These are phyloP conservation scores for Spea multiplicata DNA, from an alignment of 2,113 vertebrate species.

Conservation along the genomic window DNA sequence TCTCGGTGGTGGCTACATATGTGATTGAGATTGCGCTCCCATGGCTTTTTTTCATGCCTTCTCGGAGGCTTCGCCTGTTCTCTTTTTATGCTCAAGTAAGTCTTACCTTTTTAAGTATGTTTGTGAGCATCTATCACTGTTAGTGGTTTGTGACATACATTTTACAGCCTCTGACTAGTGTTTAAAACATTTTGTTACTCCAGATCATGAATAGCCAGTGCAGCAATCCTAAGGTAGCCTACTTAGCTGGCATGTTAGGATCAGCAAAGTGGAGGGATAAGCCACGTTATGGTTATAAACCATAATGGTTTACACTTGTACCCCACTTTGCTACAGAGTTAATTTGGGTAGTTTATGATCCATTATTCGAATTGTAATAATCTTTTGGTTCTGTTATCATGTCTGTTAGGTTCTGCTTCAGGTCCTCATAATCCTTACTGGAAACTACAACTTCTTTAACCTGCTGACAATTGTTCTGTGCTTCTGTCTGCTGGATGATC, in stretches of 20 bases:
- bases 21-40: conserved; percentile 80
- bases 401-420: conserved; percentile 78
- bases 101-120: neutral
- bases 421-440: conserved; percentile 80
- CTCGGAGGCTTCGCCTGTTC: conserved; percentile 74
- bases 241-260: too few relatives aligned
- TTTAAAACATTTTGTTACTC: too few relatives aligned
- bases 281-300: too few relatives aligned
- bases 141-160: too few relatives aligned
- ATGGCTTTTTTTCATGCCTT: conserved; percentile 80
- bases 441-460: conserved; percentile 98
- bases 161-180: too few relatives aligned
- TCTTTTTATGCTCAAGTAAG: conserved; percentile 90
- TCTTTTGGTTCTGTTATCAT: neutral
- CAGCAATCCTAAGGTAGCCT: too few relatives aligned
- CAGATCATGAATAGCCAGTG: too few relatives aligned
- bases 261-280: too few relatives aligned
- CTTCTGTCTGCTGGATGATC: conserved; percentile 80
- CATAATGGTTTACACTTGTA: too few relatives aligned
- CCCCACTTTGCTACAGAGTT: too few relatives aligned
- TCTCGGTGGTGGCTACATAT: conserved; percentile 80
- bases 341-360: too few relatives aligned
- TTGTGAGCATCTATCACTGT: neutral
- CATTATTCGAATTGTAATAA: neutral
- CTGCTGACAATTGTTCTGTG: conserved; percentile 78